A percentile compares a stretch with the other conserved stretches of the same genome.
Evolutionary conservation across 2,113 vertebrate species (phyloP).

Genomic region (Saccopteryx leptura): DNA sequence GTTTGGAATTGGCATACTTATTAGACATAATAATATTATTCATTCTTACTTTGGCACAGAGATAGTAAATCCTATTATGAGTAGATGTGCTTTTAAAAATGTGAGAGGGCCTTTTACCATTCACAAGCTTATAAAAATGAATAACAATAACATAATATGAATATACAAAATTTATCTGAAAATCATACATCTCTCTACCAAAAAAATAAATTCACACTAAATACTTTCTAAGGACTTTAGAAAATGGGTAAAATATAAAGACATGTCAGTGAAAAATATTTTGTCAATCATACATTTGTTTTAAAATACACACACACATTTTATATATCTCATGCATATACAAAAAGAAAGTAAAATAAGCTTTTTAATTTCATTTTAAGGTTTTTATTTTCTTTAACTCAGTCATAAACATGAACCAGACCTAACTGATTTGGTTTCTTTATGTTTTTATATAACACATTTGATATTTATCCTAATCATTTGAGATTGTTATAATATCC

Average conservation of each 20-base stretch:
- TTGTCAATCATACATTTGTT: neutral
- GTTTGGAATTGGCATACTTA: neutral
- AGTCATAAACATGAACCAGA: neutral
- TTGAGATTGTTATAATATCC: neutral
- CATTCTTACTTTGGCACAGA: neutral
- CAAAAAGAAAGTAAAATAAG: neutral
- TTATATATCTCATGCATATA: neutral
- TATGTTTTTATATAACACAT: neutral
- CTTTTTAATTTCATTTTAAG: neutral
- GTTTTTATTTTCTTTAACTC: neutral
- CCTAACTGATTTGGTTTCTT: neutral
- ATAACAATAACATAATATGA: neutral
- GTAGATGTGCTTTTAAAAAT: neutral
- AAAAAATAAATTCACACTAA: neutral
- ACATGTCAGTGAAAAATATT: neutral
- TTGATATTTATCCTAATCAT: conserved; percentile 32
- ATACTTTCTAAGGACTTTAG: neutral
- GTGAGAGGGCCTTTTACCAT: neutral
- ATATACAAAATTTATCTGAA: neutral
- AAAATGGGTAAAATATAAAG: neutral
- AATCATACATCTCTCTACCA: neutral
- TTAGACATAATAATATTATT: neutral
- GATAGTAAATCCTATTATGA: neutral
- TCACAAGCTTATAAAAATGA: neutral
- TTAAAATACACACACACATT: neutral